Conservation (phyloP, 2,888 invertebrate species). For the Pegoplata infirma region DNA sequence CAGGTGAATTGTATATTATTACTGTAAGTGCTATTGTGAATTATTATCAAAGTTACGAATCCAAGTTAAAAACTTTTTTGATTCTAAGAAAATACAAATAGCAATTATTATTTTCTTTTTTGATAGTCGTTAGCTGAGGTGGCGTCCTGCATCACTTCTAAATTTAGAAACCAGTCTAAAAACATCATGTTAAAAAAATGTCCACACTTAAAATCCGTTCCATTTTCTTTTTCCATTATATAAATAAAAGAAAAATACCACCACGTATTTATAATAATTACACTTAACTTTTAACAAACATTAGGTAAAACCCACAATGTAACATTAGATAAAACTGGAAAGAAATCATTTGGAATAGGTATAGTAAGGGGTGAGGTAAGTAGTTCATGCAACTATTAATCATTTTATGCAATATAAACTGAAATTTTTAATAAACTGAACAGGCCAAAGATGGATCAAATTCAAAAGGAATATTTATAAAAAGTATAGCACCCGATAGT, state of each 20-base stretch:
- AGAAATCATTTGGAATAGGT: slow-evolving; percentile 92
- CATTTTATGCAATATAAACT: background rate
- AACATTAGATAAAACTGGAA: slow-evolving; percentile 75
- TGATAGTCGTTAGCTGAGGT: too few species aligned
- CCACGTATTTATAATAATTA: background rate
- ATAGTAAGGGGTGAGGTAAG: slow-evolving; percentile 96
- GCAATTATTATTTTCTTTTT: too few species aligned
- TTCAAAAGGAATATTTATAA: slow-evolving; percentile 97
- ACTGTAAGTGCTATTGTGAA: too few species aligned
- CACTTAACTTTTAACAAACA: background rate
- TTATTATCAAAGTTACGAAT: too few species aligned
- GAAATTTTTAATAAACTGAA: background rate
- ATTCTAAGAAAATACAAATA: too few species aligned
- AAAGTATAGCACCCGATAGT: slow-evolving; percentile 95
- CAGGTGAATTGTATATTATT: too few species aligned
- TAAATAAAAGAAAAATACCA: too few species aligned
- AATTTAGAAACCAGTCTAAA: too few species aligned
- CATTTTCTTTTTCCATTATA: background rate
- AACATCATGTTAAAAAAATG: too few species aligned
- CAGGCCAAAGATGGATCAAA: slow-evolving; percentile 81
- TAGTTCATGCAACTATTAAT: slow-evolving; percentile 49
- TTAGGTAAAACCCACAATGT: slow-evolving; percentile 73
- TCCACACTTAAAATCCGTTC: background rate
- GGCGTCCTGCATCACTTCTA: too few species aligned
- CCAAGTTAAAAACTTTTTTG: too few species aligned